Conservation (phyloP, 2,888 invertebrate genomes). For the Oxyteleia sp. region DNA sequence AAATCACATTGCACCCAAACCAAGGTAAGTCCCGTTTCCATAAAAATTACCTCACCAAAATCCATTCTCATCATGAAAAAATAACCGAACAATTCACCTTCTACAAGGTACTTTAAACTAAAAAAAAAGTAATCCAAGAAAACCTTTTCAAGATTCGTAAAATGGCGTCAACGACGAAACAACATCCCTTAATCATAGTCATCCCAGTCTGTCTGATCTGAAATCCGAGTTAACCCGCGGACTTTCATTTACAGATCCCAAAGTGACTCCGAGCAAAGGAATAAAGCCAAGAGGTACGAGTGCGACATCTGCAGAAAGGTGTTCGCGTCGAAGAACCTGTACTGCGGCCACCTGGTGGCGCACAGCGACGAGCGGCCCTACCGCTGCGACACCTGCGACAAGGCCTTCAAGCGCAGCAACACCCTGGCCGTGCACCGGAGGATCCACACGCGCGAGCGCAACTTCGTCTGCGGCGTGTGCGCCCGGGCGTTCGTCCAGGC, state of each 20-base stretch:
- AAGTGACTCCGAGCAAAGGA: constrained; percentile 1
- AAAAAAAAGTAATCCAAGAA: too few relatives aligned
- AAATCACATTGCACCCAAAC: too few relatives aligned
- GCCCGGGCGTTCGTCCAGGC: constrained; percentile 84
- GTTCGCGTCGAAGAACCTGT: constrained; percentile 81
- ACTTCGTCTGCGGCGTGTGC: constrained; percentile 84
- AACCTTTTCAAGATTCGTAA: too few relatives aligned
- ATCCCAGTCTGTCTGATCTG: too few relatives aligned
- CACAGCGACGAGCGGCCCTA: constrained; percentile 83
- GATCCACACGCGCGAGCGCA: constrained; percentile 83
- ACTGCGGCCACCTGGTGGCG: constrained; percentile 82
- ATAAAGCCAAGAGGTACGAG: constrained; percentile 64
- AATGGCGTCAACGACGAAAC: too few relatives aligned
- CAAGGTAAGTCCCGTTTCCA: too few relatives aligned
- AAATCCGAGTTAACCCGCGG: not conserved
- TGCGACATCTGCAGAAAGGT: constrained; percentile 80
- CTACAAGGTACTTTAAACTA: too few relatives aligned
- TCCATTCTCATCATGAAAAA: too few relatives aligned
- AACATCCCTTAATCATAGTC: too few relatives aligned
- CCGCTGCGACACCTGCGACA: constrained; percentile 82
- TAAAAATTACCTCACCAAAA: too few relatives aligned
- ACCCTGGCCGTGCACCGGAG: constrained; percentile 83
- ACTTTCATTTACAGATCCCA: constrained; percentile 16
- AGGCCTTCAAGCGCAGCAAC: constrained; percentile 83
- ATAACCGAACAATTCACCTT: too few relatives aligned